Percentiles rank a stretch among this genome's conserved stretches.
These are phyloP conservation scores for Catostomus latipinnis DNA, from an alignment of 2,797 vertebrate species.

Conservation along the genomic window DNA sequence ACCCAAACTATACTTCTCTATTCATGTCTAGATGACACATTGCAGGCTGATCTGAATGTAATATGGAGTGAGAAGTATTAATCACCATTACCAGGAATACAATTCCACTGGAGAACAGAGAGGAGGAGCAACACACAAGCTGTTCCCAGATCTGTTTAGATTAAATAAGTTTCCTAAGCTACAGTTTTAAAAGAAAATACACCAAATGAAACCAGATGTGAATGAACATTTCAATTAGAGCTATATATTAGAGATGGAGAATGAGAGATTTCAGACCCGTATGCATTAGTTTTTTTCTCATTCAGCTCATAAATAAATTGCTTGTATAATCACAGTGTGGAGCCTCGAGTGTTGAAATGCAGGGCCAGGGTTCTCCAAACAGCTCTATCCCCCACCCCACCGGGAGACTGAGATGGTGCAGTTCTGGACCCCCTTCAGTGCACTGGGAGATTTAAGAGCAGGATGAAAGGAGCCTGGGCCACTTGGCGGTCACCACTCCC, in stretches of 20 bases:
- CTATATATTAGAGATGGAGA: too few species aligned
- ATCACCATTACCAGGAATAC: constrained; percentile 36
- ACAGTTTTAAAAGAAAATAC: too few species aligned
- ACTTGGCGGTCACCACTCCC: constrained; percentile 71
- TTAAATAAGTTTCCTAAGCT: not conserved
- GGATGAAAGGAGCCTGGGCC: constrained; percentile 68
- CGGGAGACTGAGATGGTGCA: constrained; percentile 46
- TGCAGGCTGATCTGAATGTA: constrained; percentile 24
- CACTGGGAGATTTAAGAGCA: constrained; percentile 60
- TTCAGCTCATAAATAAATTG: constrained; percentile 10
- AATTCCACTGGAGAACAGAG: not conserved
- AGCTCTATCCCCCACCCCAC: constrained; percentile 52
- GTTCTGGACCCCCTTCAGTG: constrained; percentile 51
- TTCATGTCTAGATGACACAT: not conserved
- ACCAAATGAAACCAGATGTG: too few species aligned
- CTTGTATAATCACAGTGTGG: constrained; percentile 7
- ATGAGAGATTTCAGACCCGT: too few species aligned
- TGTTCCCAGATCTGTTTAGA: constrained; percentile 1
- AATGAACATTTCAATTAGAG: too few species aligned
- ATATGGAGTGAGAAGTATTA: constrained; percentile 18
- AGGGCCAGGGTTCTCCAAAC: constrained; percentile 56
- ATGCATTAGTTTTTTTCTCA: not conserved
- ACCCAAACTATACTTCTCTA: too few species aligned
- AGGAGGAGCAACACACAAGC: not conserved
- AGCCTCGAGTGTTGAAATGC: constrained; percentile 48